Conservation (phyloP, 2,113 vertebrate species). For the Erinaceus europaeus region DNA sequence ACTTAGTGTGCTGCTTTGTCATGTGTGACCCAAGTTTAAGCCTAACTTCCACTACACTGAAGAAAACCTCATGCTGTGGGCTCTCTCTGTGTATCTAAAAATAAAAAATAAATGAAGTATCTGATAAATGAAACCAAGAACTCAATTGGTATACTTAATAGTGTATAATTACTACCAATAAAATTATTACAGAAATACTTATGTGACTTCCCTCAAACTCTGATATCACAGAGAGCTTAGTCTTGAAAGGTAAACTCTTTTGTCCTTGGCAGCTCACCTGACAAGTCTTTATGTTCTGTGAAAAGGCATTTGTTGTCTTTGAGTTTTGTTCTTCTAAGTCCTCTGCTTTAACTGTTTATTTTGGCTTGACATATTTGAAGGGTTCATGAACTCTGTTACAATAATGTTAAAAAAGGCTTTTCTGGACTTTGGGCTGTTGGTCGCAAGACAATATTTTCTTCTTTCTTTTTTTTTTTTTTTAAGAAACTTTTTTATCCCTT, state of each 20-base stretch:
- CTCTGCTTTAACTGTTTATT: neutral
- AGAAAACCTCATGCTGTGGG: too few species aligned
- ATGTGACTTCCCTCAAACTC: neutral
- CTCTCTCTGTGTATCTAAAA: neutral
- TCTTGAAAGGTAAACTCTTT: neutral
- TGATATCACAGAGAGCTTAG: neutral
- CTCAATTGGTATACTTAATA: neutral
- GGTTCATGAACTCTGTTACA: too few species aligned
- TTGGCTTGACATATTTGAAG: neutral
- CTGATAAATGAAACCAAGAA: neutral
- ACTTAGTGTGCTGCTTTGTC: too few species aligned
- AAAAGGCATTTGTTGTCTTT: neutral
- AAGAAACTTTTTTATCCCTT: too few species aligned
- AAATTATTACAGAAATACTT: neutral
- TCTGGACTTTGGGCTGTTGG: neutral
- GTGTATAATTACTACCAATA: neutral
- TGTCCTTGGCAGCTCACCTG: neutral
- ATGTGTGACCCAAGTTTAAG: too few species aligned
- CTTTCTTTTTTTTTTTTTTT: too few species aligned
- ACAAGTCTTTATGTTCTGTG: neutral
- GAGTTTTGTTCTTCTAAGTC: neutral
- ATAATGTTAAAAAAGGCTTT: neutral
- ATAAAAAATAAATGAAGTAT: neutral
- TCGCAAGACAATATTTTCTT: neutral
- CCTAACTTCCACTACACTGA: too few species aligned